Conservation (phyloP, 23 tunicate species). For the Halocynthia aurantium region DNA sequence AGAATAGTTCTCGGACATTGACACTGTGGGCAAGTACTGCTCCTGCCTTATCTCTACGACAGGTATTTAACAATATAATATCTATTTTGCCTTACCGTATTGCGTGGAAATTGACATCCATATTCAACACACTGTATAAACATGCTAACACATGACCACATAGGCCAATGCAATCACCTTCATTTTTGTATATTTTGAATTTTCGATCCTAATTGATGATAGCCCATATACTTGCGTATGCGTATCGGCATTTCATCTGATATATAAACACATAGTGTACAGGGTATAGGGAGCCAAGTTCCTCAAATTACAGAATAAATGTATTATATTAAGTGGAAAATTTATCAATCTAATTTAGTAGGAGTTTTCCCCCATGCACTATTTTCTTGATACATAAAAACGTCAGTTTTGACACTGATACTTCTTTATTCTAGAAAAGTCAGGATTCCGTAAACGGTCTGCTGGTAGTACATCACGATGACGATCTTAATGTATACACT, state of each 20-base stretch:
- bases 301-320: too few species aligned
- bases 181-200: too few species aligned
- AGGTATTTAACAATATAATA: not conserved
- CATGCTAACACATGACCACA: too few species aligned
- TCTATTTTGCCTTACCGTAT: not conserved
- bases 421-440: slow-evolving; percentile 23
- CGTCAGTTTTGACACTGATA: too few species aligned
- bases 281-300: too few species aligned
- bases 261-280: too few species aligned
- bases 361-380: not conserved
- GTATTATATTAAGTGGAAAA: too few species aligned
- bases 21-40: slow-evolving; percentile 86
- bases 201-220: too few species aligned
- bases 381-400: not conserved
- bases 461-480: slow-evolving; percentile 14
- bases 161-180: too few species aligned
- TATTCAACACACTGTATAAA: not conserved
- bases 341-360: not conserved
- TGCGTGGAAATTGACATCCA: not conserved
- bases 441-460: slow-evolving; percentile 81
- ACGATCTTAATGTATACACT: slow-evolving; percentile 52
- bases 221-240: too few species aligned
- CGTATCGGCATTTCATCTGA: too few species aligned
- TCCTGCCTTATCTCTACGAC: slow-evolving; percentile 45
- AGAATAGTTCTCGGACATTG: slow-evolving; percentile 59